phyloP scores from a whole-genome alignment of 2,113 vertebrate species.

The Microcebus griseorufus region DNA sequence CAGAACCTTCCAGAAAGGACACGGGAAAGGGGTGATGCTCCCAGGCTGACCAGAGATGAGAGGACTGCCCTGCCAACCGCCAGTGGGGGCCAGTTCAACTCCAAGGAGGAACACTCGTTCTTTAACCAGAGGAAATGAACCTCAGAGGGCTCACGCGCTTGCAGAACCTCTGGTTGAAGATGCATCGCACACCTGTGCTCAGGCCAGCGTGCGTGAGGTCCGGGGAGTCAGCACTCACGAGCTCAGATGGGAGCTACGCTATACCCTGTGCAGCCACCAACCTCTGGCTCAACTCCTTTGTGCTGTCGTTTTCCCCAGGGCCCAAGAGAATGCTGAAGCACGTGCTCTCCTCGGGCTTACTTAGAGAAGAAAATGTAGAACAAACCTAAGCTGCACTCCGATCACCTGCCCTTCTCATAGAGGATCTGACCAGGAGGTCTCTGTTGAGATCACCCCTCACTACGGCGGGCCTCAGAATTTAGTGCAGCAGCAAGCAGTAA shows the following conservation, averaged over 20 bases:
- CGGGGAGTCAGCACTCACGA: rapidly evolving
- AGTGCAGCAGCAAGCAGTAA: neutral
- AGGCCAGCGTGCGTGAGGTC: neutral
- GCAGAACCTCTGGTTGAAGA: neutral
- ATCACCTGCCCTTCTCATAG: neutral
- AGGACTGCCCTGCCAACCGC: neutral
- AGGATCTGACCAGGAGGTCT: neutral
- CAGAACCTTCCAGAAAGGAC: neutral
- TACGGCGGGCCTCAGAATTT: neutral
- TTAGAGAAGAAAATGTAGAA: neutral
- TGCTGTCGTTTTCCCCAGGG: neutral
- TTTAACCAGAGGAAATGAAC: neutral
- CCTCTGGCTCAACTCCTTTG: neutral
- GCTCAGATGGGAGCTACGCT: neutral
- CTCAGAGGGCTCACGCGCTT: neutral
- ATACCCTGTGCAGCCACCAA: neutral
- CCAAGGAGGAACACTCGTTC: rapidly evolving
- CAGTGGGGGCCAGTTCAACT: neutral
- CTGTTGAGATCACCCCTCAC: neutral
- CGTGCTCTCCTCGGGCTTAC: neutral
- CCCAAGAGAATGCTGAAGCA: neutral
- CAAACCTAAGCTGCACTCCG: neutral
- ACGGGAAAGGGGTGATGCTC: neutral
- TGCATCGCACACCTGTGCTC: neutral
- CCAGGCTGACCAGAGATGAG: neutral